A percentile compares a stretch with the other conserved stretches of the same genome.
Conservation (phyloP, 2,888 invertebrate species). For the Nemotelus pantherinus region DNA sequence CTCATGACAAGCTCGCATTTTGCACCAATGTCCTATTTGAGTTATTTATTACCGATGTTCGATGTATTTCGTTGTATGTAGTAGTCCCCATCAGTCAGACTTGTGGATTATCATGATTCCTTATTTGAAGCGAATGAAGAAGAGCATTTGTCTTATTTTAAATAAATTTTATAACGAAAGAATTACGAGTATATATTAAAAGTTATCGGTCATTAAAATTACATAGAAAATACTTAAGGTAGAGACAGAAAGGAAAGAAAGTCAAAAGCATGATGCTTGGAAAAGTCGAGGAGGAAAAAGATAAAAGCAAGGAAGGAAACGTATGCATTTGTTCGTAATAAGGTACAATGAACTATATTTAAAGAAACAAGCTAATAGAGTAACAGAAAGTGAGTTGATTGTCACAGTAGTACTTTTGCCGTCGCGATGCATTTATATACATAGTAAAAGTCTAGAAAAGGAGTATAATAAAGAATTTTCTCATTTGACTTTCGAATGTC, state of each 20-base stretch:
- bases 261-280: slow-evolving; percentile 36
- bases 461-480: slow-evolving; percentile 38
- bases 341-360: slow-evolving; percentile 50
- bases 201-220: slow-evolving; percentile 41
- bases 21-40: slow-evolving; percentile 25
- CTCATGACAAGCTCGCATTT: slow-evolving; percentile 19
- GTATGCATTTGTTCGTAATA: slow-evolving; percentile 49
- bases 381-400: slow-evolving; percentile 46
- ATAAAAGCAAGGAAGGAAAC: slow-evolving; percentile 29
- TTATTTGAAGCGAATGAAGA: not conserved
- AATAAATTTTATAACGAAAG: slow-evolving; percentile 3
- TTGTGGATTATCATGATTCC: slow-evolving; percentile 31
- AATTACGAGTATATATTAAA: slow-evolving; percentile 38
- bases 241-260: slow-evolving; percentile 41
- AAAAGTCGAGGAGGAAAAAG: slow-evolving; percentile 16
- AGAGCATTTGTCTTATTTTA: slow-evolving; percentile 12
- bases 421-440: slow-evolving; percentile 51
- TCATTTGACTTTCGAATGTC: slow-evolving; percentile 26
- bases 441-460: slow-evolving; percentile 36
- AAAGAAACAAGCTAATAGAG: slow-evolving; percentile 31
- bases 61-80: slow-evolving; percentile 34
- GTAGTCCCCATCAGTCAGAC: not conserved
- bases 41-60: slow-evolving; percentile 37
- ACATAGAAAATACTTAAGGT: slow-evolving; percentile 48
- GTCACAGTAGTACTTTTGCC: slow-evolving; percentile 50